Evolutionary conservation across 2,113 vertebrate genomes (phyloP).

Genomic region (Amblyornis subalaris): DNA sequence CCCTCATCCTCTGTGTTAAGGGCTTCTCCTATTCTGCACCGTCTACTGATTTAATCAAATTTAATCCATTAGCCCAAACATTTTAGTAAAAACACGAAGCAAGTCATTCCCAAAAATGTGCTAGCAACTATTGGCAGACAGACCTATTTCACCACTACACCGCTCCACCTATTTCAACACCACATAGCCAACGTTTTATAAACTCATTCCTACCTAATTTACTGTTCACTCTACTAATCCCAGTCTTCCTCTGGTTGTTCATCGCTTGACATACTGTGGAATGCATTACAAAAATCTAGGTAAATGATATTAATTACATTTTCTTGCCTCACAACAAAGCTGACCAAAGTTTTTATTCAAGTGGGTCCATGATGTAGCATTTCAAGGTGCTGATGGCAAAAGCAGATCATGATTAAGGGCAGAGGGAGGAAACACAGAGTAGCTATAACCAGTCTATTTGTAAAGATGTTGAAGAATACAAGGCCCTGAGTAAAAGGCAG

Average conservation of each 20-base stretch:
- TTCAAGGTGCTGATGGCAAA: background rate
- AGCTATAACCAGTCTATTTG: background rate
- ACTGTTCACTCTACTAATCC: background rate
- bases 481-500: background rate
- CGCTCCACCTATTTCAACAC: constrained; percentile 8
- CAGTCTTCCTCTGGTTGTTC: background rate
- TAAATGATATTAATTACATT: background rate
- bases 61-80: background rate
- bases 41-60: background rate
- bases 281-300: background rate
- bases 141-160: background rate
- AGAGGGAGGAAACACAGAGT: background rate
- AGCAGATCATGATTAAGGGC: background rate
- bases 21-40: background rate
- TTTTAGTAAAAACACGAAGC: background rate
- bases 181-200: background rate
- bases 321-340: background rate
- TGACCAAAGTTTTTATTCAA: background rate
- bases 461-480: background rate
- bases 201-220: background rate
- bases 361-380: background rate
- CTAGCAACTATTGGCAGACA: background rate
- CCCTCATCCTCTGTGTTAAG: background rate
- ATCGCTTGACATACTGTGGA: background rate
- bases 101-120: background rate